These are phyloP conservation scores for Stichodactyla helianthus DNA, from an alignment of 64 coral and sea anemone species.

Conservation along the genomic window DNA sequence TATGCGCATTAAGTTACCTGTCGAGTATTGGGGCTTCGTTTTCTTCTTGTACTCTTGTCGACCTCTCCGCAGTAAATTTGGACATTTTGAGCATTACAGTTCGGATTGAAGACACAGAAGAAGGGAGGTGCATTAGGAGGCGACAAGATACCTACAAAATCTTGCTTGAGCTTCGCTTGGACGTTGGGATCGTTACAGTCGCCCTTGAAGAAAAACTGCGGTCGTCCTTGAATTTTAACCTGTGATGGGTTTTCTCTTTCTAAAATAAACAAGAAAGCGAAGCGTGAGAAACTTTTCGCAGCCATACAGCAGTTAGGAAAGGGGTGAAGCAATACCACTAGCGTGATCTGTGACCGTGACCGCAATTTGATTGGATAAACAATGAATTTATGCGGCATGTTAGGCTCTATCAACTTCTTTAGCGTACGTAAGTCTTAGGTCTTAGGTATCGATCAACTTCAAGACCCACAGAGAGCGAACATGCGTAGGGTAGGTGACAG, in stretches of 20 bases:
- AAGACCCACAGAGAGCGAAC: no score
- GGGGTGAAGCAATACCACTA: no score
- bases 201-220: conserved; percentile 31
- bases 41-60: conserved; percentile 16
- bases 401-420: no score
- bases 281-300: not conserved
- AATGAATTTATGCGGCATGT: no score
- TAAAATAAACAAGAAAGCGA: not conserved
- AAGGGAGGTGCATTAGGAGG: not conserved
- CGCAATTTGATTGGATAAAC: no score
- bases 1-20: not conserved
- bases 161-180: not conserved
- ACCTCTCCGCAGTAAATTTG: conserved; percentile 19
- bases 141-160: not conserved
- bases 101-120: not conserved
- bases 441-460: no score
- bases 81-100: not conserved
- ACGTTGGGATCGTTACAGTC: conserved; percentile 50
- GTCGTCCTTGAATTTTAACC: not conserved
- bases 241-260: not conserved
- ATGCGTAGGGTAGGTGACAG: no score
- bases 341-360: no score
- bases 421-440: no score
- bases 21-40: not conserved
- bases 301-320: no score